A percentile compares a stretch with the other conserved stretches of the same genome.
phyloP scores from a whole-genome alignment of 2,888 invertebrate species.

The Kuschelorhynchus macadamiae region DNA sequence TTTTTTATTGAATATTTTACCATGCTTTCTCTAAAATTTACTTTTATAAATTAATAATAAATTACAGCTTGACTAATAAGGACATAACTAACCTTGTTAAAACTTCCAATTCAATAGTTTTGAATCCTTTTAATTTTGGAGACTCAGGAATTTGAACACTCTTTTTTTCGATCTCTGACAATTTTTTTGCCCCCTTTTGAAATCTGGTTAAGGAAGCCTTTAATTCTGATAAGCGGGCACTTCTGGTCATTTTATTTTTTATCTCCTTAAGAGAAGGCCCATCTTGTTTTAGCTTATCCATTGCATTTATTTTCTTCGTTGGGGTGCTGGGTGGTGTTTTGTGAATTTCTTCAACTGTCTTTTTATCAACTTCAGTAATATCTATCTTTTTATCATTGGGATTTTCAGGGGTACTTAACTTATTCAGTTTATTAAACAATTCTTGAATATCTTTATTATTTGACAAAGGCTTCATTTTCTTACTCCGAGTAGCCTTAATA shows the following conservation, averaged over 20 bases:
- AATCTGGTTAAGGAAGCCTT: conserved; percentile 78
- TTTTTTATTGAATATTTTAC: too few relatives aligned
- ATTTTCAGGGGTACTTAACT: conserved; percentile 17
- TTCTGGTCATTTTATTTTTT: conserved; percentile 77
- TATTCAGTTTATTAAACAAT: conserved; percentile 58
- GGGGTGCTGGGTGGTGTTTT: conserved; percentile 61
- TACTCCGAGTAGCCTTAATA: conserved; percentile 50
- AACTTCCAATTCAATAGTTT: conserved; percentile 83
- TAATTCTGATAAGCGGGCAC: conserved; percentile 79
- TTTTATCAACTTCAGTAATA: conserved; percentile 7
- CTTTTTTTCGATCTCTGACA: conserved; percentile 69
- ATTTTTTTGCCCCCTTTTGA: conserved; percentile 75
- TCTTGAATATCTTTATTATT: conserved; percentile 61
- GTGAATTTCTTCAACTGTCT: conserved; percentile 37
- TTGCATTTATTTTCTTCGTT: conserved; percentile 64
- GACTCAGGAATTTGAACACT: conserved; percentile 65
- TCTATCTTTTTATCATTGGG: conserved; percentile 9
- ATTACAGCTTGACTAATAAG: too few relatives aligned
- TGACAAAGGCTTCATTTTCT: conserved; percentile 47
- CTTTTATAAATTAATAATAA: too few relatives aligned
- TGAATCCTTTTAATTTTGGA: conserved; percentile 77
- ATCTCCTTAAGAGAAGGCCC: conserved; percentile 81
- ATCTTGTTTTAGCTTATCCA: conserved; percentile 70
- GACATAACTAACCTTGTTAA: conserved; percentile 75
- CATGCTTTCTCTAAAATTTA: too few relatives aligned